Percentiles rank a stretch among this genome's conserved stretches.
Evolutionary conservation across 2,113 vertebrate genomes (phyloP).

Genomic region (Cryptotis parvus): DNA sequence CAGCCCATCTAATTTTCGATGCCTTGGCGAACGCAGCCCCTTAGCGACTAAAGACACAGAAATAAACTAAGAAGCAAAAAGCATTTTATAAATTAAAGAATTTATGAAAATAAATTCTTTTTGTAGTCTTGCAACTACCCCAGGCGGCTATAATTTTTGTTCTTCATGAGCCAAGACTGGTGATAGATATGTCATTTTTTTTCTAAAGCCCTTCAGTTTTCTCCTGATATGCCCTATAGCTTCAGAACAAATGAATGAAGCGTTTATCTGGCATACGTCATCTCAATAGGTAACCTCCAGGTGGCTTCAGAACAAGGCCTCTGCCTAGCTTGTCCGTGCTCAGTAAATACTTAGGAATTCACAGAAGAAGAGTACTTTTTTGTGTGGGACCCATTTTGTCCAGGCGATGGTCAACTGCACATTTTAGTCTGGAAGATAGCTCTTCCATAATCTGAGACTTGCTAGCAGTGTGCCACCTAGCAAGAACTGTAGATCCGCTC

Average conservation of each 20-base stretch:
- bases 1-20: no score
- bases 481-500: background rate
- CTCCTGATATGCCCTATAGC: background rate
- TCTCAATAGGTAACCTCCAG: background rate
- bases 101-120: background rate
- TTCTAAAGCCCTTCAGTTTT: background rate
- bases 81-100: background rate
- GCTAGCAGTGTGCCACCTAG: background rate
- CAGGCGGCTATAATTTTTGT: background rate
- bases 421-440: background rate
- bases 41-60: background rate
- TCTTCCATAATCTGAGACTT: background rate
- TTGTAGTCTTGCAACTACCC: background rate
- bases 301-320: background rate
- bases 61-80: background rate
- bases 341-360: background rate
- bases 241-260: background rate
- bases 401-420: no score
- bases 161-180: constrained; percentile 1
- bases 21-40: no score
- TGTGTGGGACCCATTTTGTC: no score
- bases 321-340: background rate
- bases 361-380: background rate
- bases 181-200: background rate
- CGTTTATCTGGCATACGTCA: background rate